Evolutionary conservation across 2,888 invertebrate species (phyloP).

Genomic region (Aelia acuminata): DNA sequence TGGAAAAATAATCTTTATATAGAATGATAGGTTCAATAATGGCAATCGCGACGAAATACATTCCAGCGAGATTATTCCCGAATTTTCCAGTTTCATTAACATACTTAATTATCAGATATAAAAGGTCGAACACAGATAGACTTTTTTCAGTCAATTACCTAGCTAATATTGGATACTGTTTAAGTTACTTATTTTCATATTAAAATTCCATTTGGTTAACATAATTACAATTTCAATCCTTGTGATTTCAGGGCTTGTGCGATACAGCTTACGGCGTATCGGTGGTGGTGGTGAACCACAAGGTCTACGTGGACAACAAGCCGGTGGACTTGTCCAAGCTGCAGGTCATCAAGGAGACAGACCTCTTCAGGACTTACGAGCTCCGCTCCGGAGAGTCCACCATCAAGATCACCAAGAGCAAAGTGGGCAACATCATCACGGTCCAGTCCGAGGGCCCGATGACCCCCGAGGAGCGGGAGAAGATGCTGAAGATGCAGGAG

Average conservation of each 20-base stretch:
- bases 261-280: background rate
- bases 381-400: background rate
- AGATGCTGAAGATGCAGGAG: background rate
- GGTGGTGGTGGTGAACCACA: background rate
- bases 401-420: constrained; percentile 9
- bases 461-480: background rate
- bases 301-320: background rate
- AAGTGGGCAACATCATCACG: background rate
- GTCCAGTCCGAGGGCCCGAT: background rate
- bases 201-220: too few species aligned
- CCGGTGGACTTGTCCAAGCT: background rate
- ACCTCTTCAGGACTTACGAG: background rate
- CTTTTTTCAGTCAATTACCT: too few species aligned
- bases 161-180: too few species aligned
- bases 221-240: too few species aligned
- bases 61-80: too few species aligned
- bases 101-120: too few species aligned
- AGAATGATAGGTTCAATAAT: too few species aligned
- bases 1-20: too few species aligned
- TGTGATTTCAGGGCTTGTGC: background rate
- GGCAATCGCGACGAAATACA: too few species aligned
- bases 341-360: background rate
- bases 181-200: too few species aligned
- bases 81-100: too few species aligned
- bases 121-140: too few species aligned